These are phyloP conservation scores for Chroicocephalus ridibundus DNA, from an alignment of 2,113 vertebrate genomes.

Conservation along the genomic window DNA sequence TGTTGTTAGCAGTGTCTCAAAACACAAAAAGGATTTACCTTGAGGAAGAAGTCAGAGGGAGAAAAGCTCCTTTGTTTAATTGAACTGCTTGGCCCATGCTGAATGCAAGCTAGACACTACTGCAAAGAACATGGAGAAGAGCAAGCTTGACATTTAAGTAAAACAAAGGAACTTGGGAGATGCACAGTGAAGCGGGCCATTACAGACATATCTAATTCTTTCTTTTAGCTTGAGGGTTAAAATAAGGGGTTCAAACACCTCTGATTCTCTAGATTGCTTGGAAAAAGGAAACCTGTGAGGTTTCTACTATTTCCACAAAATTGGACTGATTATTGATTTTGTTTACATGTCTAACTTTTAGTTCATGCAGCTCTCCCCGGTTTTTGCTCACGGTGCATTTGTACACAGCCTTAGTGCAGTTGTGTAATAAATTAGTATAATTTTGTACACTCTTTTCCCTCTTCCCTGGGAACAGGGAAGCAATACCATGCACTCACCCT, in stretches of 20 bases:
- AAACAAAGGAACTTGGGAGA: not conserved
- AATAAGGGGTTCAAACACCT: not conserved
- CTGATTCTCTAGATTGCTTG: not conserved
- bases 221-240: not conserved
- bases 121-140: not conserved
- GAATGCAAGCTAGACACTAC: not conserved
- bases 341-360: not conserved
- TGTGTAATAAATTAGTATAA: not conserved
- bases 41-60: not conserved
- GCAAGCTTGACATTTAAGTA: not conserved
- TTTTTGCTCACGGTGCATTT: not conserved
- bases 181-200: not conserved
- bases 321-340: not conserved
- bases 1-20: not conserved
- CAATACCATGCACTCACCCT: not conserved
- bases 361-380: not conserved
- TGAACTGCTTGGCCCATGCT: not conserved
- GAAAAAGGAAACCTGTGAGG: not conserved
- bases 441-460: not conserved
- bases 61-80: not conserved
- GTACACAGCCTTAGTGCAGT: not conserved
- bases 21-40: not conserved
- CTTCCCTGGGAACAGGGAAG: not conserved
- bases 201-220: not conserved
- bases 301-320: not conserved